A percentile compares a stretch with the other conserved stretches of the same genome.
Conservation (phyloP, 2,113 vertebrate genomes). For the Boulengerochromis microlepis region DNA sequence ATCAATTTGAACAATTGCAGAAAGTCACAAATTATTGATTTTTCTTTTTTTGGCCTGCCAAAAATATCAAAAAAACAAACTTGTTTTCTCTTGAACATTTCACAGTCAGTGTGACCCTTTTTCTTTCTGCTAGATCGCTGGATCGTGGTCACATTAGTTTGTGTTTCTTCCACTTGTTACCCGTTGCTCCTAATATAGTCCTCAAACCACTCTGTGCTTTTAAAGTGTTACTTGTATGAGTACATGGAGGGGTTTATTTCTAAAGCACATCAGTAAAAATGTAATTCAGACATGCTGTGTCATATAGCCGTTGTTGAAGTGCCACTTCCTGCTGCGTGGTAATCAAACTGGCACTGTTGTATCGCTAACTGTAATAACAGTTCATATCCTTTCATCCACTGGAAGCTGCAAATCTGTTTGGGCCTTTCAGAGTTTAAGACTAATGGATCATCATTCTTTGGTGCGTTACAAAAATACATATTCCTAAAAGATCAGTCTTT, state of each 20-base stretch:
- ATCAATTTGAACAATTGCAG: neutral
- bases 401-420: neutral
- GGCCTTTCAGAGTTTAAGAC: neutral
- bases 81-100: neutral
- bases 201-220: neutral
- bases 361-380: neutral
- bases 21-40: neutral
- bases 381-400: neutral
- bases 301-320: neutral
- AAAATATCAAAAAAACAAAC: neutral
- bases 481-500: neutral
- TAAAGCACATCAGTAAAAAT: neutral
- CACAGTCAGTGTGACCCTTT: neutral
- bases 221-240: neutral
- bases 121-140: neutral
- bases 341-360: neutral
- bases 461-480: neutral
- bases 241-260: neutral
- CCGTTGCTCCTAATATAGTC: neutral
- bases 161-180: neutral
- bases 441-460: neutral
- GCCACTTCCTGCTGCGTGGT: neutral
- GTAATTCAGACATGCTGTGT: neutral
- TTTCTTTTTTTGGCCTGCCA: neutral
- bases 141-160: neutral